Base-by-base conservation (phyloP, 1,140 invertebrate species). In the Ceratitis capitata region DNA sequence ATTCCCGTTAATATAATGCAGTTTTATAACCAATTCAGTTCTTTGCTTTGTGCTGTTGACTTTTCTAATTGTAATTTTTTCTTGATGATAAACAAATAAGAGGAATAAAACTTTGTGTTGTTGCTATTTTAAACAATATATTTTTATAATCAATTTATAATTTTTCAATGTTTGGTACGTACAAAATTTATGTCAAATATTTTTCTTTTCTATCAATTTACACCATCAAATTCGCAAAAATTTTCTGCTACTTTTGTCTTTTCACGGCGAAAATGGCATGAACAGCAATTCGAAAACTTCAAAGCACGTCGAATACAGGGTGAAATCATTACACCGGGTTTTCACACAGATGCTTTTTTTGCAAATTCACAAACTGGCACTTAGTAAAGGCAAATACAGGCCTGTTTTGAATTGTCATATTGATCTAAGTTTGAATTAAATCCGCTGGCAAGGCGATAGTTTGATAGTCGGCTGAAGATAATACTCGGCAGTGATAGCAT, bases 151-250 rank as follows among this genome's bases (percentile, higher is more conserved):
- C 5, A 78, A 78, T 78, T 78, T 78, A 26, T 78, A 23, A 45
- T 45, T 26, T 45, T 78, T 42, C 39, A 26, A 35, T 78, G 32
- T 78, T 78, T 45, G 5, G 32, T 45, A 78, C 23, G 39, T 78
- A 78, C n/a, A 32, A 78, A 78, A 45, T 78, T 42, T 78, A 56
- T 78, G 39, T 78, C 69, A 78, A 78, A 45, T 45, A 45, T 35
- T 45, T 26, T 78, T 69, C 29, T n/a, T 69, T 69, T 78, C 45
- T 78, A 47, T 78, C 2, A 78, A 78, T 78, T 78, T 78, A 78
- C 69, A 78, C 69, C 69, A 78, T 35, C 69, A 78, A 78, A 56
- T 9, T 45, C 69, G 69, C 69, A 35, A 78, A 78, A 78, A 78
- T 78, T 78, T 78, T 78, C 35, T 39, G n/a, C 39, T 78, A 7